These are phyloP conservation scores for Tridacna crocea DNA, from an alignment of 2,888 invertebrate genomes.

Conservation along the genomic window DNA sequence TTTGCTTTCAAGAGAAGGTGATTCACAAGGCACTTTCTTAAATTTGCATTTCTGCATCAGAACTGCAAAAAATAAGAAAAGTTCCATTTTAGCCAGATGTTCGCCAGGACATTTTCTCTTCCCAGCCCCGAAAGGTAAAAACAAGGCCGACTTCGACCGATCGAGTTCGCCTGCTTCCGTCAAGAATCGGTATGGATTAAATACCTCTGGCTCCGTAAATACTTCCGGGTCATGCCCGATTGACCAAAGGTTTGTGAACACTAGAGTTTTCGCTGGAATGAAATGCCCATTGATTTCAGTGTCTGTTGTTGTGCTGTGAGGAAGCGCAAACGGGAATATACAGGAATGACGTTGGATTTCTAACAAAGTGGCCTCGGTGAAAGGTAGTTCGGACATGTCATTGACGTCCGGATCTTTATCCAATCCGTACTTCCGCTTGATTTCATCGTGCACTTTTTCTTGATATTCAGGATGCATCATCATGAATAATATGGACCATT, in stretches of 20 bases:
- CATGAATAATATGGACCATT: slow-evolving; percentile 78
- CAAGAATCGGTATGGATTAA: slow-evolving; percentile 75
- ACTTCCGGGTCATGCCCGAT: slow-evolving; percentile 71
- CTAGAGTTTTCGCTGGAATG: slow-evolving; percentile 72
- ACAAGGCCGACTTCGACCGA: slow-evolving; percentile 63
- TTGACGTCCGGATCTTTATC: slow-evolving; percentile 64
- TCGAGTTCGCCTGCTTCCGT: slow-evolving; percentile 59
- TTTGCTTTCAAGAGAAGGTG: slow-evolving; percentile 70
- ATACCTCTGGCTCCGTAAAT: slow-evolving; percentile 76
- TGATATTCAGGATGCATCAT: slow-evolving; percentile 74
- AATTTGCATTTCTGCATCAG: slow-evolving; percentile 75
- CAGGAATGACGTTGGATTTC: slow-evolving; percentile 76
- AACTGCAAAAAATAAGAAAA: slow-evolving; percentile 76
- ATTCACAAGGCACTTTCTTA: slow-evolving; percentile 55
- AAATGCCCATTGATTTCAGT: slow-evolving; percentile 64
- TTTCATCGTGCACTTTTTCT: slow-evolving; percentile 74
- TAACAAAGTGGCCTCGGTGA: slow-evolving; percentile 74
- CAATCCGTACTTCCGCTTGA: slow-evolving; percentile 67
- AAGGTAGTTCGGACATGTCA: slow-evolving; percentile 70
- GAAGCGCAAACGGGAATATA: slow-evolving; percentile 78
- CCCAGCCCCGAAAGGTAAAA: slow-evolving; percentile 77
- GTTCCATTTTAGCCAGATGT: slow-evolving; percentile 75
- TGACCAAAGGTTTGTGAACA: slow-evolving; percentile 79
- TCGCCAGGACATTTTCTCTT: slow-evolving; percentile 79
- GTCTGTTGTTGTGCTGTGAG: slow-evolving; percentile 78